Base-by-base conservation (phyloP, 1,140 invertebrate genomes). In the Drosophila hydei region DNA sequence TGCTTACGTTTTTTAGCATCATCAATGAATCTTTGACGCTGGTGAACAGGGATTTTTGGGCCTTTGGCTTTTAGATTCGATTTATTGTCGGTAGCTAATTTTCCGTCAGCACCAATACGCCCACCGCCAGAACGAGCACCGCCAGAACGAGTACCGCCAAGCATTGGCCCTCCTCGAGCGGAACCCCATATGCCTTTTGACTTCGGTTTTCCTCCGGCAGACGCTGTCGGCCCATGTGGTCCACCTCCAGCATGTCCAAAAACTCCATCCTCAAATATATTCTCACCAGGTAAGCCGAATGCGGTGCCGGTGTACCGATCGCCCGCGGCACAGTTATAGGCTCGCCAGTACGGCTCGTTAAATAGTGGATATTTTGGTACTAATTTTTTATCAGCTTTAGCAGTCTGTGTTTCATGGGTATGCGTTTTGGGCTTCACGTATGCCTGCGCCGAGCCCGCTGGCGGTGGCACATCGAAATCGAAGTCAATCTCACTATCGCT, bases 401-500 rank as follows among this genome's bases (percentile, higher is more conserved):
- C 4, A 11, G 79, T 85, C 16, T 91, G 90, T 4, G n/a, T 14
- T 14, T 40, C 38, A 40, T 40, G 38, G 38, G 7, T 16, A n/a
- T 16, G n/a, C 1, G n/a, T 14, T 4, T 40, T 40, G n/a, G 38
- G 14, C n/a, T n/a, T 16, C 4, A 16, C n/a, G 1, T 40, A 16
- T 5, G 14, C 9, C 38, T 89, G 33, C 19, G 74, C 52, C 0
- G 75, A 58, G 5, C 72, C 75, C 0, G 71, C 73, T 2, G 89
- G 84, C 7, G 90, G 84, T 5, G 80, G 73, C 9, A 91, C 79
- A 60, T 89, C 79, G 12, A 91, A 72, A 62, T 91, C 72, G 33
- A 75, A 90, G 33, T 91, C 89, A 65, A 79, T 60, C n/a, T 91
- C 91, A 16, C 76, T 85, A 2, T 91, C 90, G 9, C 74, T 90